Conservation (phyloP, 2,797 vertebrate species). For the Xerus rutilus region DNA sequence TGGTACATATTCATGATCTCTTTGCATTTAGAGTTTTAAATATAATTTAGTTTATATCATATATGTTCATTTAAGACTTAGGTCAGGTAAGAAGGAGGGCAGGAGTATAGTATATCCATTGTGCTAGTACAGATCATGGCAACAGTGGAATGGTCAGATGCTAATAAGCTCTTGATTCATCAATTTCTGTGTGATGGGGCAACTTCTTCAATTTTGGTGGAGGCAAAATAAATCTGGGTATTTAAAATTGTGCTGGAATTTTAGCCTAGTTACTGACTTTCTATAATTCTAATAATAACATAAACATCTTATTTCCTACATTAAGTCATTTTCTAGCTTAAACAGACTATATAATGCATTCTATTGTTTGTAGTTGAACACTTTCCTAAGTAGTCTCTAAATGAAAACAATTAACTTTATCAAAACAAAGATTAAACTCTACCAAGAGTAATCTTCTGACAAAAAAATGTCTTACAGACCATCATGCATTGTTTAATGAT, state of each 20-base stretch:
- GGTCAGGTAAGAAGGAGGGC: neutral
- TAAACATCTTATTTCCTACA: neutral
- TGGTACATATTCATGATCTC: neutral
- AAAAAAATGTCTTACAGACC: neutral
- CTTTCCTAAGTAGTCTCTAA: neutral
- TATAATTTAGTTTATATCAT: neutral
- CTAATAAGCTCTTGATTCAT: neutral
- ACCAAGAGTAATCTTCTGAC: neutral
- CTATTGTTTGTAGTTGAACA: neutral
- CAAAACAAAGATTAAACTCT: slow-evolving; percentile 1
- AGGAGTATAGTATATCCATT: neutral
- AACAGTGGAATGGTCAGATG: neutral
- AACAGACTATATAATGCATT: neutral
- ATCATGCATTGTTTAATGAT: neutral
- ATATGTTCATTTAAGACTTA: neutral
- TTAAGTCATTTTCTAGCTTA: neutral
- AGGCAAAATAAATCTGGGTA: neutral
- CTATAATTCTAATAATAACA: neutral
- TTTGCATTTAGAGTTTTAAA: neutral
- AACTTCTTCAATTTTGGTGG: neutral
- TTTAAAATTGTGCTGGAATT: neutral
- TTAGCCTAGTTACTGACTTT: neutral
- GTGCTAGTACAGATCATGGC: neutral
- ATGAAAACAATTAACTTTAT: neutral
- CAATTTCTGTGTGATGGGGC: neutral